Evolutionary conservation across 2,888 invertebrate genomes (phyloP), one percentile per base, ranked within the genome.

Genomic region (Acleris holmiana): DNA sequence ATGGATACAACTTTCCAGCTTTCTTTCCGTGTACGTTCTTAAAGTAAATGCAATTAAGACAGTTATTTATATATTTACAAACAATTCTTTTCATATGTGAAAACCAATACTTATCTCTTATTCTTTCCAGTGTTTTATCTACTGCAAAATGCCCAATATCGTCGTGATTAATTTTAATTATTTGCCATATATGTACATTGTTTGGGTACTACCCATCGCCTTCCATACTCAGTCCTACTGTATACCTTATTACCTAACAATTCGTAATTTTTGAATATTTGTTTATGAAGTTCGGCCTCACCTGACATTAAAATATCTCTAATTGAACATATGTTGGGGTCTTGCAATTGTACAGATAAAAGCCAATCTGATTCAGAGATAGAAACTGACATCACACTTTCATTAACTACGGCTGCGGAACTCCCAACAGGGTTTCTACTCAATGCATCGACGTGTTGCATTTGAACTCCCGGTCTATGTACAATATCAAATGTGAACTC

Each of bases 41-140:
- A 35, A 74, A 72, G 64, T 76, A 78, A 23, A 69, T 29, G 53
- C 75, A 78, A 55, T 49, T 49, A 6, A 54, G 17, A n/a, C 54
- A 62, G 13, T 62, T 55, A 10, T 55, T 62, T 1, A 53, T 49
- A 10, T 62, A 62, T 35, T 62, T 62, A 5, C 41, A 2, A n/a
- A 62, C 48, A 2, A 25, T 49, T 7, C 49, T 49, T 25, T 53
- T 53, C 49, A 62, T 40, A 7, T 65, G 40, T n/a, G 61, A 29
- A 44, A 62, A 62, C 61, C 55, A 62, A 49, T 49, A 62, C 25
- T 47, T 47, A 10, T 23, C 13, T 15, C 13, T 18, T 2, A 62
- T 62, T 55, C 61, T 54, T 19, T 66, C 61, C 0, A 66, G 1
- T 2, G 66, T 61, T 50, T 66, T 66, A 13, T 66, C 66, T 2